Percentiles rank a stretch among this genome's conserved stretches.
Evolutionary conservation across 2,797 vertebrate species (phyloP).

Genomic region (Oreochromis mossambicus): DNA sequence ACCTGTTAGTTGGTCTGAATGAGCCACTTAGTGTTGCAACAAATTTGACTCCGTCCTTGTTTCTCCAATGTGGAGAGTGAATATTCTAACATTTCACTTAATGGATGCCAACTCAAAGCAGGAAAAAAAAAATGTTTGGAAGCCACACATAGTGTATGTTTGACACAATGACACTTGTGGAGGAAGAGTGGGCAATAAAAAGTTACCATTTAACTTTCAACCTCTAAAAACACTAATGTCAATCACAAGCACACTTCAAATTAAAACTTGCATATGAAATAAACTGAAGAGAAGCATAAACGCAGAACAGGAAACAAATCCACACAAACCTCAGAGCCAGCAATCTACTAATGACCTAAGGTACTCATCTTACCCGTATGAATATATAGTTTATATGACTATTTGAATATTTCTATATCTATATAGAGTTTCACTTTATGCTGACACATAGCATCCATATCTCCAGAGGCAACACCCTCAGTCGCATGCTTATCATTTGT

Average conservation of each 20-base stretch:
- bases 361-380: slow-evolving; percentile 81
- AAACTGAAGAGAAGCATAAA: slow-evolving; percentile 35
- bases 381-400: slow-evolving; percentile 73
- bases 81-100: slow-evolving; percentile 59
- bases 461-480: slow-evolving; percentile 48
- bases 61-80: slow-evolving; percentile 82
- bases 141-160: slow-evolving; percentile 56
- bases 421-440: slow-evolving; percentile 58
- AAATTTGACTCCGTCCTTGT: slow-evolving; percentile 56
- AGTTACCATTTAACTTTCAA: slow-evolving; percentile 37
- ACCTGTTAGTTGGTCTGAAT: slow-evolving; percentile 68
- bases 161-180: slow-evolving; percentile 54
- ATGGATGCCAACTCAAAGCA: slow-evolving; percentile 49
- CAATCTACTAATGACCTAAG: slow-evolving; percentile 68
- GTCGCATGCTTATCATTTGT: slow-evolving; percentile 66
- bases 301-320: slow-evolving; percentile 11
- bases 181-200: slow-evolving; percentile 27
- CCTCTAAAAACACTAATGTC: slow-evolving; percentile 51
- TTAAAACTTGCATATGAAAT: slow-evolving; percentile 56
- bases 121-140: slow-evolving; percentile 28
- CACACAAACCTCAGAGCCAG: slow-evolving; percentile 59
- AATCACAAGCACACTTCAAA: slow-evolving; percentile 66
- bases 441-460: slow-evolving; percentile 63
- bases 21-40: slow-evolving; percentile 68
- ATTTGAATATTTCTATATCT: slow-evolving; percentile 43